Base-by-base conservation (phyloP, 2,888 invertebrate species). In the Leistus spinibarbis region DNA sequence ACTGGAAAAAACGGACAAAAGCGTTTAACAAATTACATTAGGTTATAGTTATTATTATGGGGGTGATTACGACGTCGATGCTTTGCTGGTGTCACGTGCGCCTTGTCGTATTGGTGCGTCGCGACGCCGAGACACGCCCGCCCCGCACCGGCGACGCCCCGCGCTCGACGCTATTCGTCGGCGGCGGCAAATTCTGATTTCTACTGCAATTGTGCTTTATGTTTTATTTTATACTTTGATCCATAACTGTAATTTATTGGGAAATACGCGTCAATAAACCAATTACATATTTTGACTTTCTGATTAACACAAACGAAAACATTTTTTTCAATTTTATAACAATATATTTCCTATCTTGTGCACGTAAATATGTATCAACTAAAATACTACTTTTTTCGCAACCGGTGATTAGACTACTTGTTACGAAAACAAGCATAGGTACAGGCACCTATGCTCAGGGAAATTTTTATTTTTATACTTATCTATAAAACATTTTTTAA, bases 1-100 rank as follows among this genome's bases (percentile, higher is more conserved):
- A n/a, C n/a, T n/a, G n/a, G 27, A 69, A 40, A 69, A 68, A 54
- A 68, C 54, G 13, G 27, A 68, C 56, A 68, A 54, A 54, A 68
- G 19, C 56, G 65, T 72, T 72, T 66, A 72, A 72, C 72, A 72
- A 40, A 72, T 72, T 72, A 72, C 66, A 72, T 54, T 24, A 16
- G 16, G 23, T 70, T 70, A 70, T 72, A 19, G 65, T 24, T 40
- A 54, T 54, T 57, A 57, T 72, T 72, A 72, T 65, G 56, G 54
- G 19, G 54, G 53, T 19, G 56, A 20, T 54, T 66, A 53, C 27
- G 54, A 9, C 10, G 20, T 13, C 10, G 13, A 19, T 20, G 17
- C 20, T 68, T 54, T 40, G 68, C 10, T 7, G 7, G 19, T 23
- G 56, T 69, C 56, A 56, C 64, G 64, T 23, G 64, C 27, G 22